Evolutionary conservation across 2,888 invertebrate genomes (phyloP), one percentile per base, ranked within the genome.

Genomic region (Apamea anceps): DNA sequence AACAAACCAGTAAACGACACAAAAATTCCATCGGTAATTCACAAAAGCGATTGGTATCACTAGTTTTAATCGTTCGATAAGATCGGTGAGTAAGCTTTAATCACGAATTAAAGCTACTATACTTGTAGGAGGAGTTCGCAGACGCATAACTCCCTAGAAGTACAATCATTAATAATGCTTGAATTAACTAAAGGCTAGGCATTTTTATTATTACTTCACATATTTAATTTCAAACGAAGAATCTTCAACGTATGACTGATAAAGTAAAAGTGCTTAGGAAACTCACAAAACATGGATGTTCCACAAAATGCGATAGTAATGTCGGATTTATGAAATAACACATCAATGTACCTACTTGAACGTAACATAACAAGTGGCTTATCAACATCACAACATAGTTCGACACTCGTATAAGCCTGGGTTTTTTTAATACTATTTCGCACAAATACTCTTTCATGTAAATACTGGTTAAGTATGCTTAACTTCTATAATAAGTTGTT

Each of bases 231-330:
- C 48, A 42, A 51, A 66, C 25, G 37, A 37, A 21, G 28, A 45
- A 13, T 13, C 21, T 4, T 60, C 6, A 72, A n/a, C 25, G 32
- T 37, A 65, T 57, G 15, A 70, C n/a, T 51, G 32, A 67, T 67
- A 71, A 63, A 60, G 7, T 28, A 32, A 32, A 60, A 62, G 60
- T 66, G 32, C 32, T 54, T 48, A 51, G 28, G 45, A 57, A 48
- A 51, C 1, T 65, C 21, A 71, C 70, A 66, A 74, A 71, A 62
- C 54, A 3, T 71, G 18, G 32, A 5, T 67, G 28, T 79, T 62
- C 25, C 28, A 28, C 21, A 60, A 62, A 79, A 12, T 79, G 21
- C 57, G 51, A 60, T 75, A 73, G 62, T 54, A 68, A 25, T 60
- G 42, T 48, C 67, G 25, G 12, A 21, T 28, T 45, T 32, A 32